Base-by-base conservation (phyloP, 2,113 vertebrate genomes). In the Oreochromis spilurus region DNA sequence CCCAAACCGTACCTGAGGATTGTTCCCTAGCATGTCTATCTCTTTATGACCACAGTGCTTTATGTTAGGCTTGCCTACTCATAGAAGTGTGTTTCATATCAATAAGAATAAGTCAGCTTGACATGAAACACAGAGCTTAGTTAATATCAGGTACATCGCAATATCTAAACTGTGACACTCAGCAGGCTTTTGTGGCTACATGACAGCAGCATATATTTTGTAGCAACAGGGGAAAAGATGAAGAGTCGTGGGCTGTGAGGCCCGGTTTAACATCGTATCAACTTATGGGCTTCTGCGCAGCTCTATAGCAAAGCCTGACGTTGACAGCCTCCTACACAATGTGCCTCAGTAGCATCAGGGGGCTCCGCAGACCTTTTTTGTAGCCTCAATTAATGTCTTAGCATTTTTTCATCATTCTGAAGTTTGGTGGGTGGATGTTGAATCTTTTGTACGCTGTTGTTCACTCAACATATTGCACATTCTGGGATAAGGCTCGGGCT, bases 381-480 rank as follows among this genome's bases (percentile, higher is more conserved):
- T 72, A 85, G 89, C 82, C 50, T 80, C 55, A 88, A 82, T 82
- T 88, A 91, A 82, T 72, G 80, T 82, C 53, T 57, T 55, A 45
- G 67, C 75, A 83, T 38, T 82, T 87, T 83, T 72, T 80, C 60
- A 83, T 82, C 43, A 38, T 55, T 7, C 21, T 82, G 26, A 91
- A n/a, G 52, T 83, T 83, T 48, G 31, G 60, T 83, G 81, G 48
- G 70, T 58, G 50, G 82, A 81, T 81, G 16, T 17, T 54, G 38
- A 58, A 77, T 79, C 43, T n/a, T 79, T 62, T 84, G 83, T 26
- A 77, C 5, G 17, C 34, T 70, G 12, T 11, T 65, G 54, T 43
- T 29, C 45, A 24, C 52, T 67, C 11, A 26, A 38, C 17, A 58
- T 24, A 31, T 40, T 36, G 4, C 38, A 75, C 19, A 52, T 38